Conservation (phyloP, 1,140 invertebrate genomes). For the Dinoponera quadriceps region DNA sequence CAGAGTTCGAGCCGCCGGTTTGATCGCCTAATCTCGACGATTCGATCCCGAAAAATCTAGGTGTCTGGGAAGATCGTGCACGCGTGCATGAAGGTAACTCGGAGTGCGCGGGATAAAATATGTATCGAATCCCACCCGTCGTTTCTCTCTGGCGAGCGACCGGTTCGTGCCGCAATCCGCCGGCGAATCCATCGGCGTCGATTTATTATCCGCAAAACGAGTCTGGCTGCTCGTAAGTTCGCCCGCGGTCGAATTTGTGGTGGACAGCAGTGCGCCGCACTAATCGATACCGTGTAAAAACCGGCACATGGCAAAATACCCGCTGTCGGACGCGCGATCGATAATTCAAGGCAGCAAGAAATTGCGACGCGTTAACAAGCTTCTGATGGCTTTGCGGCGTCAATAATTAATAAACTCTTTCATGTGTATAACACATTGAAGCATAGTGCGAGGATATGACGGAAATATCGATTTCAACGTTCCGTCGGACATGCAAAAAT, state of each 20-base stretch:
- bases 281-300: constrained; percentile 47
- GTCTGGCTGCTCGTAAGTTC: constrained; percentile 45
- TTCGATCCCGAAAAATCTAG: constrained; percentile 6
- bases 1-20: not conserved
- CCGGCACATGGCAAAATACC: not conserved
- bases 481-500: no score
- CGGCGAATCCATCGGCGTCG: constrained; percentile 47
- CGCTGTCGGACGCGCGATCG: not conserved
- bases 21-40: not conserved
- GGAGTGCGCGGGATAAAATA: constrained; percentile 58
- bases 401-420: not conserved
- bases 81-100: constrained; percentile 34
- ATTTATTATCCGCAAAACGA: constrained; percentile 60
- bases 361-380: not conserved
- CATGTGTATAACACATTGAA: not conserved
- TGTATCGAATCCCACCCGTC: constrained; percentile 34
- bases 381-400: not conserved
- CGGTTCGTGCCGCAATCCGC: constrained; percentile 55
- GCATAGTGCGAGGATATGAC: no score
- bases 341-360: constrained; percentile 19
- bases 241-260: constrained; percentile 50
- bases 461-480: no score
- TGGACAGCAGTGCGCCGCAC: constrained; percentile 35
- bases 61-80: constrained; percentile 27
- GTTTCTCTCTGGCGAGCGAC: constrained; percentile 52